A percentile compares a stretch with the other conserved stretches of the same genome.
These are phyloP conservation scores for Eledona agricola DNA, from an alignment of 2,888 invertebrate genomes.

Conservation along the genomic window DNA sequence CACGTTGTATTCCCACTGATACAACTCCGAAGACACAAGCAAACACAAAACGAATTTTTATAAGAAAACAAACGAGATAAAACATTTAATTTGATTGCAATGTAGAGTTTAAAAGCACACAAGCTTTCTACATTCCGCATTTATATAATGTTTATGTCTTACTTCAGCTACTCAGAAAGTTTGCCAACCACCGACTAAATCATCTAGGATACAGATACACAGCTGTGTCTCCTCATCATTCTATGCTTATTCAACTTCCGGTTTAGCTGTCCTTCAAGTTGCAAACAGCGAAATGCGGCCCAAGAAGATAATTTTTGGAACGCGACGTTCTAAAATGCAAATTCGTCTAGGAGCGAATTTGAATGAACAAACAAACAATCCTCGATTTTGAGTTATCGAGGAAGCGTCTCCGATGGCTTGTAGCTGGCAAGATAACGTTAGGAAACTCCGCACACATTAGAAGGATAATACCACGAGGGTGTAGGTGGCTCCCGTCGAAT, in stretches of 20 bases:
- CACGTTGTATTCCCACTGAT: too few species aligned
- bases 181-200: constrained; percentile 24
- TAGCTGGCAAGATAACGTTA: background rate
- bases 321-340: background rate
- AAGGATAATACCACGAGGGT: background rate
- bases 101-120: too few species aligned
- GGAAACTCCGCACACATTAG: background rate
- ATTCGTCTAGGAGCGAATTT: background rate
- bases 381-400: too few species aligned
- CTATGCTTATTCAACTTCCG: constrained; percentile 12
- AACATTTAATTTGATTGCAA: too few species aligned
- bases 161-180: constrained; percentile 23
- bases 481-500: background rate
- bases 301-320: background rate
- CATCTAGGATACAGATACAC: constrained; percentile 24
- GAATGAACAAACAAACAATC: too few species aligned
- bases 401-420: background rate
- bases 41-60: too few species aligned
- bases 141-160: constrained; percentile 26
- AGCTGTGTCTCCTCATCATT: constrained; percentile 25
- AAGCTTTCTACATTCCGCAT: too few species aligned
- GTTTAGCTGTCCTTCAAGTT: constrained; percentile 1
- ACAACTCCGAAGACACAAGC: too few species aligned
- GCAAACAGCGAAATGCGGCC: constrained; percentile 4
- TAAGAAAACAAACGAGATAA: too few species aligned